Evolutionary conservation across 2,797 vertebrate species (phyloP).

Genomic region (Sandelia bainsii): DNA sequence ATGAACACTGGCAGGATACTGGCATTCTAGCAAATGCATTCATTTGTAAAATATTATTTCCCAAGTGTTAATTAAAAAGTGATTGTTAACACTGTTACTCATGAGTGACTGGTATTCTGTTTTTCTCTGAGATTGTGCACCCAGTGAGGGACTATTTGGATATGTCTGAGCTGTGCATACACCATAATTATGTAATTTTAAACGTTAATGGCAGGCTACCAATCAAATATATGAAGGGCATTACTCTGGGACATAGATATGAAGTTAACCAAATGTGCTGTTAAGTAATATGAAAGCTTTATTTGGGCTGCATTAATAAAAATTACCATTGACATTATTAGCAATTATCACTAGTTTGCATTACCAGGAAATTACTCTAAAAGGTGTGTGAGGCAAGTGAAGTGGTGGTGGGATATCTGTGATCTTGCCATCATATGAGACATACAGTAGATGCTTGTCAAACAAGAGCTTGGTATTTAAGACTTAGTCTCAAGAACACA

Average conservation of each 20-base stretch:
- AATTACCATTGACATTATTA: slow-evolving; percentile 15
- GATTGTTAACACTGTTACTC: slow-evolving; percentile 61
- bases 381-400: not conserved
- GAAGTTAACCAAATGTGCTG: slow-evolving; percentile 22
- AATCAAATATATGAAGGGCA: slow-evolving; percentile 45
- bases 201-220: slow-evolving; percentile 44
- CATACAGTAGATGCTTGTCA: too few relatives aligned
- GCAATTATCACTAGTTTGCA: slow-evolving; percentile 12
- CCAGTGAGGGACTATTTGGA: slow-evolving; percentile 23
- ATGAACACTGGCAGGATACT: slow-evolving; percentile 57
- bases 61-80: slow-evolving; percentile 67
- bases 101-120: slow-evolving; percentile 48
- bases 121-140: slow-evolving; percentile 29
- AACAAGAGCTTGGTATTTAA: too few relatives aligned
- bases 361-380: not conserved
- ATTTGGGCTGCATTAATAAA: slow-evolving; percentile 31
- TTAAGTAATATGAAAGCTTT: slow-evolving; percentile 38
- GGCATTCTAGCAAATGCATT: slow-evolving; percentile 57
- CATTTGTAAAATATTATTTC: slow-evolving; percentile 69
- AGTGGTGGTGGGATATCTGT: not conserved
- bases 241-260: slow-evolving; percentile 40
- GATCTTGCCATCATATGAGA: not conserved
- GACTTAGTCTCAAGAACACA: too few relatives aligned
- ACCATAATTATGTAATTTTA: slow-evolving; percentile 32
- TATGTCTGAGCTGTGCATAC: slow-evolving; percentile 23